Evolutionary conservation across 2,797 vertebrate genomes (phyloP).

Genomic region (Peromyscus aztecus): DNA sequence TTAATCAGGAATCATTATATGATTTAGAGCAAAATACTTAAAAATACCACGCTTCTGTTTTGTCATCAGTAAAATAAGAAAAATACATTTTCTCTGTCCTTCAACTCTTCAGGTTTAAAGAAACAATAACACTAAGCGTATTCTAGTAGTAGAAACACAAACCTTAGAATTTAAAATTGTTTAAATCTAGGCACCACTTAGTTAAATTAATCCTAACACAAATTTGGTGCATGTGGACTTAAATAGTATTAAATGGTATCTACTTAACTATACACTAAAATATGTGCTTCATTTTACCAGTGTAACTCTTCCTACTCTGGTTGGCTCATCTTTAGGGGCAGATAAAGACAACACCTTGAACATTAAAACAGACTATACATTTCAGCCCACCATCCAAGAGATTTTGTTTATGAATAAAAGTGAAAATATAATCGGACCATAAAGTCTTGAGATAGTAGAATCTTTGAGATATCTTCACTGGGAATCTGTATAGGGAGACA

Average conservation of each 20-base stretch:
- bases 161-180: conserved; percentile 21
- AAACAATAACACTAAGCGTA: not conserved
- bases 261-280: not conserved
- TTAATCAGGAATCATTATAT: conserved; percentile 73
- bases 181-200: conserved; percentile 18
- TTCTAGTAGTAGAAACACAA: not conserved
- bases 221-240: not conserved
- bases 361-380: not conserved
- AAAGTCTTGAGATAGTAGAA: not conserved
- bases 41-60: conserved; percentile 54
- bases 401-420: not conserved
- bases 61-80: conserved; percentile 50
- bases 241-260: not conserved
- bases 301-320: not conserved
- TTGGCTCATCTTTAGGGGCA: not conserved
- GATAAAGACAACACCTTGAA: not conserved
- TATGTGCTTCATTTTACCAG: not conserved
- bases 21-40: conserved; percentile 73
- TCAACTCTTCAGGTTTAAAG: conserved; percentile 67
- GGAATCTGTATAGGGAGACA: not conserved
- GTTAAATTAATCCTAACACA: not conserved
- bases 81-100: conserved; percentile 43
- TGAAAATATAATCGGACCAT: conserved; percentile 36
- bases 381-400: not conserved
- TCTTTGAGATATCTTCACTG: not conserved